Percentiles rank a stretch among this genome's conserved stretches.
phyloP scores from a whole-genome alignment of 2,113 vertebrate species.

The Psophia crepitans region DNA sequence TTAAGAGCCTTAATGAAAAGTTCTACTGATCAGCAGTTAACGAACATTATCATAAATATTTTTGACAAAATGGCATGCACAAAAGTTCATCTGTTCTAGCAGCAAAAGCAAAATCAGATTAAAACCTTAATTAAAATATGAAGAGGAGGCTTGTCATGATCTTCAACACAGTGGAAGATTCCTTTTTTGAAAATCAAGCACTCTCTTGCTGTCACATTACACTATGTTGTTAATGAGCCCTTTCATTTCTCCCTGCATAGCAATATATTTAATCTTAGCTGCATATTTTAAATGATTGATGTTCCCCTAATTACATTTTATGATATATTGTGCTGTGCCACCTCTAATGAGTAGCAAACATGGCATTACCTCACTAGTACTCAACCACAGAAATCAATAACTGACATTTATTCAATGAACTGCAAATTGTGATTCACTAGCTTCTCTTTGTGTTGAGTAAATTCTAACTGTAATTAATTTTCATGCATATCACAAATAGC shows the following conservation, averaged over 20 bases:
- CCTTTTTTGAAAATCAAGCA: conserved; percentile 20
- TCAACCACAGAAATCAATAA: conserved; percentile 68
- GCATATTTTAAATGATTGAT: conserved; percentile 54
- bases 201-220: conserved; percentile 34
- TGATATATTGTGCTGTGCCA: conserved; percentile 30
- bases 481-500: conserved; percentile 41
- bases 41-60: conserved; percentile 21
- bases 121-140: conserved; percentile 60
- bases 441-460: conserved; percentile 71
- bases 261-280: conserved; percentile 66
- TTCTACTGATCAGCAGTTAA: conserved; percentile 25
- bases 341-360: conserved; percentile 65
- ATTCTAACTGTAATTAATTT: conserved; percentile 70
- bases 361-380: conserved; percentile 50
- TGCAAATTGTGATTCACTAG: conserved; percentile 73
- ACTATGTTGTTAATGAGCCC: conserved; percentile 55
- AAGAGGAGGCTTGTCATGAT: conserved; percentile 33
- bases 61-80: conserved; percentile 7
- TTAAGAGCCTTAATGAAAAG: neutral
- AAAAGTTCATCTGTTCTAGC: conserved; percentile 29
- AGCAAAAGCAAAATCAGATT: conserved; percentile 36
- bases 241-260: conserved; percentile 26
- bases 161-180: conserved; percentile 7
- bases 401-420: conserved; percentile 74
- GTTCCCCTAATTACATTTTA: conserved; percentile 66